phyloP scores from a whole-genome alignment of 2,797 vertebrate species.

The Centroberyx gerrardi region DNA sequence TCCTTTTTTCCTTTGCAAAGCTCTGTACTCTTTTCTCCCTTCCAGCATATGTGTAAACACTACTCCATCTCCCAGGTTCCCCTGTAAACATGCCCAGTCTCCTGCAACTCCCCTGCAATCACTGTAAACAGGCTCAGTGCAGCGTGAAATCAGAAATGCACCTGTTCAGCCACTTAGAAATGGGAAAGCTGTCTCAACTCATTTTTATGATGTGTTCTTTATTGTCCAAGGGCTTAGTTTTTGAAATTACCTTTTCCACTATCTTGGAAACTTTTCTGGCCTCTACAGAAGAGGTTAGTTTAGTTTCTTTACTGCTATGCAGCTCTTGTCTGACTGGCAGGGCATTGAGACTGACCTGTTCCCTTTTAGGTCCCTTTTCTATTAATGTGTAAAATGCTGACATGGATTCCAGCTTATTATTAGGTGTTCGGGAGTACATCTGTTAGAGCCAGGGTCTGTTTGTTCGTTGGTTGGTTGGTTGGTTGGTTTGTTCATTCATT shows the following conservation, averaged over 20 bases:
- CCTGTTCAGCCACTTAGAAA: constrained; percentile 88
- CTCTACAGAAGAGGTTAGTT: constrained; percentile 66
- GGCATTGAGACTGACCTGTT: constrained; percentile 35
- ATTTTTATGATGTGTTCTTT: constrained; percentile 86
- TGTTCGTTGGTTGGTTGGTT: no score
- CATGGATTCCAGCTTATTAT: constrained; percentile 24
- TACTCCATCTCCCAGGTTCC: constrained; percentile 79
- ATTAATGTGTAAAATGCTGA: constrained; percentile 61
- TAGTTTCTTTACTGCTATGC: constrained; percentile 51
- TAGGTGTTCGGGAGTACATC: constrained; percentile 3
- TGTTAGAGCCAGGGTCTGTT: background rate
- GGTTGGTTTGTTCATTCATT: no score
- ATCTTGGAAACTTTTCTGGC: constrained; percentile 70
- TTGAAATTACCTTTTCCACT: constrained; percentile 73
- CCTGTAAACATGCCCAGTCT: constrained; percentile 84
- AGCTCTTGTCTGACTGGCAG: constrained; percentile 60
- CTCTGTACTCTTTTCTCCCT: constrained; percentile 58
- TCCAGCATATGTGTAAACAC: constrained; percentile 80
- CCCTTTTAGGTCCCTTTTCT: constrained; percentile 39
- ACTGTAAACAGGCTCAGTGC: constrained; percentile 85
- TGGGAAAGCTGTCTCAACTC: constrained; percentile 82
- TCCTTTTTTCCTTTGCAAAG: constrained; percentile 57
- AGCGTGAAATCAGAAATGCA: constrained; percentile 88
- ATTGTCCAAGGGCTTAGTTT: constrained; percentile 79
- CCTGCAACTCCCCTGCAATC: constrained; percentile 82